Evolutionary conservation across 2,888 invertebrate genomes (phyloP).

Genomic region (Orchestes rusci): DNA sequence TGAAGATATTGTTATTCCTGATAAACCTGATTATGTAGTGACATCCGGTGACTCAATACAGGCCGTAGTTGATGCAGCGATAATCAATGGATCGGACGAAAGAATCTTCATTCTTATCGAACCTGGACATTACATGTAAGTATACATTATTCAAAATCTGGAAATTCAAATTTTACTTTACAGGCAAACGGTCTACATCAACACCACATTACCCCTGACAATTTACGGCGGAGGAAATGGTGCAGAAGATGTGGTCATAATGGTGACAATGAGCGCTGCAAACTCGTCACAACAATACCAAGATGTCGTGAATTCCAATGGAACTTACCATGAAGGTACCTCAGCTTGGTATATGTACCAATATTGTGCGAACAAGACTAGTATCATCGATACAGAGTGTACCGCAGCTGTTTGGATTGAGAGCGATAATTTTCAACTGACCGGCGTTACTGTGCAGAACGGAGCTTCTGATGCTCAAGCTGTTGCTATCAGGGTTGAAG

Average conservation of each 20-base stretch:
- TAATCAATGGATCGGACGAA: slow-evolving; percentile 3
- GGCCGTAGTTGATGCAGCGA: slow-evolving; percentile 15
- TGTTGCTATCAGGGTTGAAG: slow-evolving; percentile 11
- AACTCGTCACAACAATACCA: slow-evolving; percentile 7
- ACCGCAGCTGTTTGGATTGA: slow-evolving; percentile 12
- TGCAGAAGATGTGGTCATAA: slow-evolving; percentile 12
- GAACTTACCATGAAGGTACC: slow-evolving; percentile 14
- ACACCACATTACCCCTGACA: slow-evolving; percentile 9
- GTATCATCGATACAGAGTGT: slow-evolving; percentile 10
- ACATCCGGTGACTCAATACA: slow-evolving; percentile 14
- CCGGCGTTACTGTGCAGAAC: slow-evolving; percentile 9
- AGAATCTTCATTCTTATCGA: slow-evolving; percentile 16
- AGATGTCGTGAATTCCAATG: slow-evolving; percentile 9
- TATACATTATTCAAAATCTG: slow-evolving; percentile 2
- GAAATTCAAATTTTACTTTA: not conserved
- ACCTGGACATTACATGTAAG: slow-evolving; percentile 18
- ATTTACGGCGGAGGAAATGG: slow-evolving; percentile 8
- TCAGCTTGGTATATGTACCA: slow-evolving; percentile 16
- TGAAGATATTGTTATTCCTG: slow-evolving; percentile 12
- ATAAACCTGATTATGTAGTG: slow-evolving; percentile 14
- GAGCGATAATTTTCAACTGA: slow-evolving; percentile 13
- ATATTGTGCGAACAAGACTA: slow-evolving; percentile 5
- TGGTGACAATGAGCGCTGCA: slow-evolving; percentile 13
- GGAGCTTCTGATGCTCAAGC: slow-evolving; percentile 15
- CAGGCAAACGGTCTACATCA: slow-evolving; percentile 17